A percentile compares a stretch with the other conserved stretches of the same genome.
These are phyloP conservation scores for Polyommatus iphigenia DNA, from an alignment of 2,888 invertebrate genomes.

Conservation along the genomic window DNA sequence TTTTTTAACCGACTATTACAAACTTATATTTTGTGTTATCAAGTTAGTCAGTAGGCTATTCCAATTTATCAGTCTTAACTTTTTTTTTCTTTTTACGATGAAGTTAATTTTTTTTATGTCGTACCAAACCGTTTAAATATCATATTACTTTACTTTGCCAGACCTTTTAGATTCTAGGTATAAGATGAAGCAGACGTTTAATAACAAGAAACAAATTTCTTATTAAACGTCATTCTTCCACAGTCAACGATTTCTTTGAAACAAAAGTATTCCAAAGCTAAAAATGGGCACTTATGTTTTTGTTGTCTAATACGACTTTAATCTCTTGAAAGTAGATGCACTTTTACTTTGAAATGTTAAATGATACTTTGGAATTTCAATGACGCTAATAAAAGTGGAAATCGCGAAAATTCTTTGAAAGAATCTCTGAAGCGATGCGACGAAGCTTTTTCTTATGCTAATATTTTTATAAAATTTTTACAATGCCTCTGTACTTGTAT, in stretches of 20 bases:
- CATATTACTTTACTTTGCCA: neutral
- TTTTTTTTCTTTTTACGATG: too few species aligned
- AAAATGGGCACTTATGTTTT: neutral
- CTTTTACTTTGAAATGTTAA: constrained; percentile 24
- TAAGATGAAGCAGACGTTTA: neutral
- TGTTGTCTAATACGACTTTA: neutral
- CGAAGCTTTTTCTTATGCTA: constrained; percentile 1
- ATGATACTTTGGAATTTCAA: constrained; percentile 18
- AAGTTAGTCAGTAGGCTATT: too few species aligned
- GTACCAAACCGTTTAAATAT: too few species aligned
- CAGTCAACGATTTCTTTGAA: neutral
- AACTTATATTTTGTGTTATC: too few species aligned
- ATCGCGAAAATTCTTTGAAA: constrained; percentile 12
- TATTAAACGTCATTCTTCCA: neutral
- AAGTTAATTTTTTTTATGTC: too few species aligned
- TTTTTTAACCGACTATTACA: too few species aligned
- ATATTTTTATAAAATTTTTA: neutral
- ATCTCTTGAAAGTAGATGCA: constrained; percentile 14
- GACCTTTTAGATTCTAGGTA: neutral
- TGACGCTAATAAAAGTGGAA: constrained; percentile 3
- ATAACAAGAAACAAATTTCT: neutral
- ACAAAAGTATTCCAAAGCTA: neutral
- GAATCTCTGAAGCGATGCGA: neutral
- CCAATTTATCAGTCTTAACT: too few species aligned
- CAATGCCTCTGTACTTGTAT: neutral